These are phyloP conservation scores for Aramus guarauna DNA, from an alignment of 2,113 vertebrate genomes.

Conservation along the genomic window DNA sequence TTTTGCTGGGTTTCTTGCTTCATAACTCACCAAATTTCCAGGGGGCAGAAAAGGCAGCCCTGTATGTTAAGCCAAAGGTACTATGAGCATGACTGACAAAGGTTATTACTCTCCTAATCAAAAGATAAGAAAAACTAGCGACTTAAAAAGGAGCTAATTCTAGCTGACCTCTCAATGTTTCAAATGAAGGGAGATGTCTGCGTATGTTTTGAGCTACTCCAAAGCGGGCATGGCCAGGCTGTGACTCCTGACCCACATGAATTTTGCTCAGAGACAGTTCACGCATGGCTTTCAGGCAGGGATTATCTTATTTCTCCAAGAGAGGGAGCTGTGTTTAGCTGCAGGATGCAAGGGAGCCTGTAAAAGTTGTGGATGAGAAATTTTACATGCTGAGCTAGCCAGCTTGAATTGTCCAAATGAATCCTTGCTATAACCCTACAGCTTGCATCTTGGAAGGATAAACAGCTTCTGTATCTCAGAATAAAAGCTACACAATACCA, in stretches of 20 bases:
- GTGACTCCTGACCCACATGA: background rate
- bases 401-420: background rate
- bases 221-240: background rate
- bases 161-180: background rate
- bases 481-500: background rate
- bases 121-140: background rate
- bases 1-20: background rate
- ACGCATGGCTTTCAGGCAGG: background rate
- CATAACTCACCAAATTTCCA: background rate
- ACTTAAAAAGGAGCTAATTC: background rate
- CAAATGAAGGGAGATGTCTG: background rate
- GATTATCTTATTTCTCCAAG: background rate
- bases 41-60: background rate
- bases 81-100: background rate
- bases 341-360: background rate
- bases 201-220: background rate
- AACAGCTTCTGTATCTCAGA: background rate
- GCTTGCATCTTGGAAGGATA: background rate
- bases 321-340: background rate
- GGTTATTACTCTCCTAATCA: background rate
- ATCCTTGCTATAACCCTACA: background rate
- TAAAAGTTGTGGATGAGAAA: background rate
- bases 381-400: background rate
- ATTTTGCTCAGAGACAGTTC: background rate
- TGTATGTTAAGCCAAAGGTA: background rate